Conservation (phyloP, 2,888 invertebrate species). For the Synanthedon myopaeformis region DNA sequence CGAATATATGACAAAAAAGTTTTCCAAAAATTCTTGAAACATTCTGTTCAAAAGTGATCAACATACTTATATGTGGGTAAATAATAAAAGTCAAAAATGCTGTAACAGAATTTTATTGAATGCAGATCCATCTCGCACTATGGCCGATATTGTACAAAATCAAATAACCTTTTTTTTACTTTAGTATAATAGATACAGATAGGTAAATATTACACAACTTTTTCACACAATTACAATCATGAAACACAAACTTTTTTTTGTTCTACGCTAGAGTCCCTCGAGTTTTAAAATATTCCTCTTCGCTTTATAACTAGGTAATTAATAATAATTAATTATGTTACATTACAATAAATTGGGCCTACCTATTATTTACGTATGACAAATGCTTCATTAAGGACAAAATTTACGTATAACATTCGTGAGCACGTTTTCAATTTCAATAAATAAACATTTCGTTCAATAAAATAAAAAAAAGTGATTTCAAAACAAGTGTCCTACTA, state of each 20-base stretch:
- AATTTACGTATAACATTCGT: constrained; percentile 59
- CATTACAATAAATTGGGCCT: constrained; percentile 68
- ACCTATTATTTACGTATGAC: constrained; percentile 65
- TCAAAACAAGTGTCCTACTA: constrained; percentile 39
- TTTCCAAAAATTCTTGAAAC: too few species aligned
- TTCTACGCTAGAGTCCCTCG: constrained; percentile 54
- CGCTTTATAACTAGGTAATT: constrained; percentile 39
- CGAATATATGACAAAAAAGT: too few species aligned
- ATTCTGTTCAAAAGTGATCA: too few species aligned
- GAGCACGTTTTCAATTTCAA: constrained; percentile 41
- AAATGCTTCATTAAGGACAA: constrained; percentile 57
- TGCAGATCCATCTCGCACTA: constrained; percentile 65
- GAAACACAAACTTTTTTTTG: constrained; percentile 50
- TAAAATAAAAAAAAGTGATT: constrained; percentile 19
- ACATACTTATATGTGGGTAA: not conserved
- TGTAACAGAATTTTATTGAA: constrained; percentile 71
- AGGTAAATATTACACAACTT: constrained; percentile 59
- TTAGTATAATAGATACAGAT: constrained; percentile 40
- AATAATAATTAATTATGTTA: constrained; percentile 55
- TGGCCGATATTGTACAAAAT: constrained; percentile 70
- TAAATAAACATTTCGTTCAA: not conserved
- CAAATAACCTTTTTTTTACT: constrained; percentile 52
- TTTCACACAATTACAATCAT: constrained; percentile 63
- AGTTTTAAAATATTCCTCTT: constrained; percentile 59
- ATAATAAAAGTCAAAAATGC: constrained; percentile 40